These are phyloP conservation scores for Ischnura elegans DNA, from an alignment of 2,888 invertebrate species.

Conservation along the genomic window DNA sequence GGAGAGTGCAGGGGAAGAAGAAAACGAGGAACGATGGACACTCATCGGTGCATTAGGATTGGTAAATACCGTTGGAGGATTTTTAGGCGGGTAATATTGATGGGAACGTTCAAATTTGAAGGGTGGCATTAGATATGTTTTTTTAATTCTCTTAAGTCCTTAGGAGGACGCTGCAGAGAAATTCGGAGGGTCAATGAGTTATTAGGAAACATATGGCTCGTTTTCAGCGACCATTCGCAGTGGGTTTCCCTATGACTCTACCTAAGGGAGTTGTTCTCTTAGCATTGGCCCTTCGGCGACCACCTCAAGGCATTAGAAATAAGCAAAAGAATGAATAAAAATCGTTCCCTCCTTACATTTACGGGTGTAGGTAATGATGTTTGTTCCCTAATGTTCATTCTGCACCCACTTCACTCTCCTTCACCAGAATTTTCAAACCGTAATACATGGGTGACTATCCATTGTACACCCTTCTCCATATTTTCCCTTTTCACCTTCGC, in stretches of 20 bases:
- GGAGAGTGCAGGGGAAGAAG: conserved; percentile 9
- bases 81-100: not conserved
- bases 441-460: not conserved
- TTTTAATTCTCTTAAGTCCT: not conserved
- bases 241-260: not conserved
- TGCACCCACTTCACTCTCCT: not conserved
- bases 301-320: not conserved
- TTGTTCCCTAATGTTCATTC: not conserved
- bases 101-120: not conserved
- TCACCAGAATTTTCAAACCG: not conserved
- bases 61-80: not conserved
- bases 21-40: conserved; percentile 10
- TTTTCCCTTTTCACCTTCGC: conserved; percentile 10
- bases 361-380: not conserved
- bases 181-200: conserved; percentile 2
- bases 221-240: conserved; percentile 1
- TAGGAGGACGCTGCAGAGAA: conserved; percentile 1
- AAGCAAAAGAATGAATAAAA: not conserved
- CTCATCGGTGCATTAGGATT: not conserved
- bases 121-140: not conserved
- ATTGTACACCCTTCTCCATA: not conserved
- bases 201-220: not conserved
- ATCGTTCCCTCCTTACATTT: not conserved
- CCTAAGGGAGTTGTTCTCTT: not conserved
- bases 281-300: not conserved